Evolutionary conservation across 1,140 invertebrate genomes (phyloP).

Genomic region (Trissolcus basalis): DNA sequence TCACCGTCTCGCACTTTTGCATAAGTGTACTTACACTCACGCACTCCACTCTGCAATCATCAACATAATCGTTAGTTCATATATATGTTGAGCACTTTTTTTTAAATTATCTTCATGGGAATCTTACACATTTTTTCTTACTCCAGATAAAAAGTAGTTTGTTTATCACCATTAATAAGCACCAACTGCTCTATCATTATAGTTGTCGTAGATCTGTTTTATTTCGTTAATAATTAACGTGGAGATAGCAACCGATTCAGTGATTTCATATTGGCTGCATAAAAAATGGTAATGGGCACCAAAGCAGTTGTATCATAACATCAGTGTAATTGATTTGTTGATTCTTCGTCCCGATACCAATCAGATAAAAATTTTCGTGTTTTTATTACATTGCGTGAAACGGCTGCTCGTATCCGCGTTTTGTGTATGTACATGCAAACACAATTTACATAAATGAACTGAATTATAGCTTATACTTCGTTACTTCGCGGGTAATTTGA

Average conservation of each 20-base stretch:
- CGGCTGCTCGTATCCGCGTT: too few species aligned
- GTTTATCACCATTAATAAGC: too few species aligned
- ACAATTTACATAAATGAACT: too few species aligned
- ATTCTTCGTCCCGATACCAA: slow-evolving; percentile 30
- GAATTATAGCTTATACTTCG: too few species aligned
- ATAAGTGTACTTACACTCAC: slow-evolving; percentile 46
- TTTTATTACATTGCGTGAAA: slow-evolving; percentile 32
- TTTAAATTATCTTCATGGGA: neutral
- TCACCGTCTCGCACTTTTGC: slow-evolving; percentile 17
- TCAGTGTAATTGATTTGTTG: slow-evolving; percentile 40
- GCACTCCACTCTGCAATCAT: slow-evolving; percentile 4
- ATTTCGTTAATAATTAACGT: slow-evolving; percentile 21
- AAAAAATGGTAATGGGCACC: slow-evolving; percentile 20
- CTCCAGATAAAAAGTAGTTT: too few species aligned
- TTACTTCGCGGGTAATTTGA: too few species aligned
- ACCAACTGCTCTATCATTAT: too few species aligned
- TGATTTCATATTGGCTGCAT: too few species aligned
- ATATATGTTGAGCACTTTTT: neutral
- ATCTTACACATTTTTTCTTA: neutral
- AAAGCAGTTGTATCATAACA: slow-evolving; percentile 35
- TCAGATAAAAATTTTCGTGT: slow-evolving; percentile 34
- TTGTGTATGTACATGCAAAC: too few species aligned
- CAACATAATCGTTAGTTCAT: slow-evolving; percentile 13
- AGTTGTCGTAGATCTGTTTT: too few species aligned
- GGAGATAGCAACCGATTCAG: too few species aligned